Conservation (phyloP, 2,888 invertebrate genomes). For the Melanargia galathea region DNA sequence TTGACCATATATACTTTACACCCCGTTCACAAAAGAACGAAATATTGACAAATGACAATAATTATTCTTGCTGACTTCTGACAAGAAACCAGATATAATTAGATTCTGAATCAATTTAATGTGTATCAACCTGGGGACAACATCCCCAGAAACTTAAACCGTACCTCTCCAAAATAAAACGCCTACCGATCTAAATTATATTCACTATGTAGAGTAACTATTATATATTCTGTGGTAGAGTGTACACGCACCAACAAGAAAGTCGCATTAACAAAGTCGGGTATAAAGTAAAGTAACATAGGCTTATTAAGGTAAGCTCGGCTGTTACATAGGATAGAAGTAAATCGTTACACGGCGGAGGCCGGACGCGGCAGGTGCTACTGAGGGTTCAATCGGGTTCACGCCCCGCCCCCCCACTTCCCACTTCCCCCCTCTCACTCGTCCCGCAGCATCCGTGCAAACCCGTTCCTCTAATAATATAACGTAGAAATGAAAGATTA, state of each 20-base stretch:
- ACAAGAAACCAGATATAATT: too few species aligned
- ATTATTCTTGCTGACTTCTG: too few species aligned
- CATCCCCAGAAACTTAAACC: too few species aligned
- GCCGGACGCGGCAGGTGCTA: constrained; percentile 80
- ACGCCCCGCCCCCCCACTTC: constrained; percentile 51
- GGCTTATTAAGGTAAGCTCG: constrained; percentile 37
- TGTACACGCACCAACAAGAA: constrained; percentile 31
- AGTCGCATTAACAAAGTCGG: constrained; percentile 35
- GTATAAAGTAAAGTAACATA: constrained; percentile 35
- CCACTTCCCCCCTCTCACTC: constrained; percentile 43
- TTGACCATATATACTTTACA: too few species aligned
- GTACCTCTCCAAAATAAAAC: not conserved
- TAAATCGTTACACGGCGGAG: constrained; percentile 41
- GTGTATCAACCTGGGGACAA: too few species aligned
- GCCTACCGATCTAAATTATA: constrained; percentile 18
- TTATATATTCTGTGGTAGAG: too few species aligned
- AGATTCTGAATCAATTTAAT: too few species aligned
- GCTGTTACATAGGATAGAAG: constrained; percentile 43
- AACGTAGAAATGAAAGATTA: constrained; percentile 82
- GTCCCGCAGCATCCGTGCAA: constrained; percentile 76
- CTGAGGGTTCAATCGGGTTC: constrained; percentile 79
- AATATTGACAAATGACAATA: too few species aligned
- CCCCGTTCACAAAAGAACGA: too few species aligned
- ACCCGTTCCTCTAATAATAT: constrained; percentile 82
- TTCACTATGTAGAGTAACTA: not conserved